phyloP scores from a whole-genome alignment of 2,113 vertebrate species.

The Ornithorhynchus anatinus region DNA sequence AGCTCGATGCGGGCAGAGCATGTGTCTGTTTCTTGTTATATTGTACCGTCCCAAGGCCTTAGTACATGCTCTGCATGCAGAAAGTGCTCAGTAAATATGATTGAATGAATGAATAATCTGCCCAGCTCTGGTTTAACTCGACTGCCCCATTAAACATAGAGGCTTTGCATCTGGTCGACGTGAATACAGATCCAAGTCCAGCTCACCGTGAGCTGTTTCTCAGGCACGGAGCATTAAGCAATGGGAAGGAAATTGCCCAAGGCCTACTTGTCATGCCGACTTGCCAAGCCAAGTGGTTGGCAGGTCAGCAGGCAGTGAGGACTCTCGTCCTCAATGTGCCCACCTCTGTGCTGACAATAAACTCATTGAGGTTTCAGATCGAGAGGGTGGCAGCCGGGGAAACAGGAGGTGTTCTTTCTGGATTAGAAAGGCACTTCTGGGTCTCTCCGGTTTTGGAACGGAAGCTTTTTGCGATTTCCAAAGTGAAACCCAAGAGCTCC shows the following conservation, averaged over 20 bases:
- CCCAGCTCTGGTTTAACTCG: slow-evolving; percentile 1
- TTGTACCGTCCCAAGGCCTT: too few species aligned
- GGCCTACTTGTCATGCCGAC: slow-evolving; percentile 6
- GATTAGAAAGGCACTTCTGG: slow-evolving; percentile 2
- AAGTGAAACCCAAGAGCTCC: not conserved
- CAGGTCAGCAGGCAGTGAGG: not conserved
- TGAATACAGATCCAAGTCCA: slow-evolving; percentile 47
- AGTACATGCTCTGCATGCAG: too few species aligned
- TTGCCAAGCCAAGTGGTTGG: slow-evolving; percentile 35
- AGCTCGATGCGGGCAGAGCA: too few species aligned
- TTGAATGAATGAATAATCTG: too few species aligned
- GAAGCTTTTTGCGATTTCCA: not conserved
- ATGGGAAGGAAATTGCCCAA: slow-evolving; percentile 23
- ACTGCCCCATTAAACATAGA: slow-evolving; percentile 24
- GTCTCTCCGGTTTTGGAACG: not conserved
- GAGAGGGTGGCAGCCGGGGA: not conserved
- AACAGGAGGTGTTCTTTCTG: slow-evolving; percentile 6
- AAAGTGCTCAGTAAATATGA: too few species aligned
- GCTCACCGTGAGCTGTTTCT: slow-evolving; percentile 36
- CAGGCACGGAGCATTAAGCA: slow-evolving; percentile 28
- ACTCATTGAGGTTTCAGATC: accelerated
- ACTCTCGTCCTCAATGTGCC: not conserved
- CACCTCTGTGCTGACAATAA: not conserved
- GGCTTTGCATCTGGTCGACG: slow-evolving; percentile 1
- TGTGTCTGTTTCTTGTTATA: too few species aligned